A percentile compares a stretch with the other conserved stretches of the same genome.
phyloP scores from a whole-genome alignment of 2,888 invertebrate genomes.

The Coelogynopora nodosa region DNA sequence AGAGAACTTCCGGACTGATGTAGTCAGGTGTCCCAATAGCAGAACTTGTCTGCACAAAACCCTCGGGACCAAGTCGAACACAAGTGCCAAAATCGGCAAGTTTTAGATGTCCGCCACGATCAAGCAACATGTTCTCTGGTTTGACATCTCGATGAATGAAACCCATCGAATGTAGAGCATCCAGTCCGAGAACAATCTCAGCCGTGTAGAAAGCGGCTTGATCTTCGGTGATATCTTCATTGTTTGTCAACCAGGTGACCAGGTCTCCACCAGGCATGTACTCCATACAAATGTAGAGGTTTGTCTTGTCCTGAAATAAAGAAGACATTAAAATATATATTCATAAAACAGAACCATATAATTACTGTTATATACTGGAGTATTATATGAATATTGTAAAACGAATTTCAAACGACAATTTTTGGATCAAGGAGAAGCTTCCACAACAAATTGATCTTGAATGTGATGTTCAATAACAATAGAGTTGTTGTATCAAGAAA shows the following conservation, averaged over 20 bases:
- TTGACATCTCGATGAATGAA: conserved; percentile 89
- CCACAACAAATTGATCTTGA: too few species aligned
- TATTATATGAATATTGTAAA: too few species aligned
- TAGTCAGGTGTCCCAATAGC: conserved; percentile 99
- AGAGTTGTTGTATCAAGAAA: too few species aligned
- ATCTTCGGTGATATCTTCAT: conserved; percentile 88
- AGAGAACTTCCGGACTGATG: conserved; percentile 94
- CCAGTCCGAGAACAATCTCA: conserved; percentile 91
- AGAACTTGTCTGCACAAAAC: conserved; percentile 81
- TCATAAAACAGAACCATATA: too few species aligned
- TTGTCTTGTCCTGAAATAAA: conserved; percentile 86
- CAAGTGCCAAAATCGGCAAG: conserved; percentile 99
- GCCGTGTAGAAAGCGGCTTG: conserved; percentile 98
- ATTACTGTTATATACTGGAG: too few species aligned
- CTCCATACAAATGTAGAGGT: conserved; percentile 99
- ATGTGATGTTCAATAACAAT: too few species aligned
- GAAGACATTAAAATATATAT: too few species aligned
- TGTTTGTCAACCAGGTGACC: conserved; percentile 94
- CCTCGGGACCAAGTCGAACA: conserved; percentile 48
- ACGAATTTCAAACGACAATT: too few species aligned
- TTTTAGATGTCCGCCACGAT: conserved; percentile 89
- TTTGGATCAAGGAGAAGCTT: too few species aligned
- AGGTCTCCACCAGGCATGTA: conserved; percentile 99
- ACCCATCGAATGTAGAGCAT: conserved; percentile 96
- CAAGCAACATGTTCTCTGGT: conserved; percentile 95